Evolutionary conservation across 2,113 vertebrate genomes (phyloP).

Genomic region (Nerophis lumbriciformis): DNA sequence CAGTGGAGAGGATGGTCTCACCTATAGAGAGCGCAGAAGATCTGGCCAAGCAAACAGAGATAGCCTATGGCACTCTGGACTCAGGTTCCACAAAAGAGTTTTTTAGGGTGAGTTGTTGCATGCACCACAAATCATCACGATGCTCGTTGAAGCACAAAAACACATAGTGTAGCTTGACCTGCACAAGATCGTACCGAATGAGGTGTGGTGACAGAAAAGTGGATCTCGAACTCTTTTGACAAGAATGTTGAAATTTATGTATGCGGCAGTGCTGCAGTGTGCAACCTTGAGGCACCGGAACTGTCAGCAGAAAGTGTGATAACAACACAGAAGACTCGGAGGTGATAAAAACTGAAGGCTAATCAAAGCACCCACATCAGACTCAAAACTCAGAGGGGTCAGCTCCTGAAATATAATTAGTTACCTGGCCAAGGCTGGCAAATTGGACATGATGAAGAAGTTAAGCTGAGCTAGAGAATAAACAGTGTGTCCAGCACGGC

Average conservation of each 20-base stretch:
- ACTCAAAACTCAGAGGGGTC: constrained; percentile 60
- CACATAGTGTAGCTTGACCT: constrained; percentile 30
- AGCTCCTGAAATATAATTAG: constrained; percentile 71
- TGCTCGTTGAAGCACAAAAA: constrained; percentile 8
- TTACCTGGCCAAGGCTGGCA: constrained; percentile 54
- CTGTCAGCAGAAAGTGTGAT: constrained; percentile 67
- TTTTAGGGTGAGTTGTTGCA: constrained; percentile 88
- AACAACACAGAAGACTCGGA: constrained; percentile 57
- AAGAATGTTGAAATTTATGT: constrained; percentile 53
- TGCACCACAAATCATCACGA: constrained; percentile 16
- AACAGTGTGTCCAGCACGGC: constrained; percentile 53
- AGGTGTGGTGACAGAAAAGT: constrained; percentile 49
- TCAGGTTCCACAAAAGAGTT: constrained; percentile 99
- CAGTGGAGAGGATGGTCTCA: constrained; percentile 98
- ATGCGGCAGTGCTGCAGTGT: constrained; percentile 50
- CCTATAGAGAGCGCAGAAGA: constrained; percentile 99
- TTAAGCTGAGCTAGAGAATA: constrained; percentile 58
- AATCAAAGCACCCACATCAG: constrained; percentile 66
- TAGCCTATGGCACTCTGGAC: constrained; percentile 97
- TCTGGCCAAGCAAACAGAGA: constrained; percentile 98
- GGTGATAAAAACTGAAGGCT: constrained; percentile 68
- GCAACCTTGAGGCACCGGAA: constrained; percentile 58
- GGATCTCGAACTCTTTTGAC: constrained; percentile 54
- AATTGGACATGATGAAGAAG: constrained; percentile 71
- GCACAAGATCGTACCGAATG: constrained; percentile 47